Conservation (phyloP, 2,888 invertebrate genomes). For the Drosophila cognata region DNA sequence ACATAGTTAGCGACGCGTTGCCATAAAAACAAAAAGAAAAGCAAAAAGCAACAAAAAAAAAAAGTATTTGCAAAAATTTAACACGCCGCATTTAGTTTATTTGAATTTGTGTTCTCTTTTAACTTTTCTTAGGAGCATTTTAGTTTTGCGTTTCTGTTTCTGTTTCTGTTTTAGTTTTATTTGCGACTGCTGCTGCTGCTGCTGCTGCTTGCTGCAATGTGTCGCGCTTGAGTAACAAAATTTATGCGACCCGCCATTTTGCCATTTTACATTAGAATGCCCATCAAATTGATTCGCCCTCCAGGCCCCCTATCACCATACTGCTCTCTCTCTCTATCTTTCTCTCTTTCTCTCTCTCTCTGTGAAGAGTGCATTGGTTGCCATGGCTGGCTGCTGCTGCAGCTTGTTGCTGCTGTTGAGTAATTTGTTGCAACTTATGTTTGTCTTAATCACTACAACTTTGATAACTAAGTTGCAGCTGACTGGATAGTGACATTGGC, state of each 20-base stretch:
- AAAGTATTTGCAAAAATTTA: conserved; percentile 56
- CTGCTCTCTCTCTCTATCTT: not conserved
- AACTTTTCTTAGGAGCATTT: conserved; percentile 40
- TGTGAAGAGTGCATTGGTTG: conserved; percentile 22
- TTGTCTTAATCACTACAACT: not conserved
- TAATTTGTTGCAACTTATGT: conserved; percentile 11
- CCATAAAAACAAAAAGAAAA: conserved; percentile 40
- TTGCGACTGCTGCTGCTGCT: conserved; percentile 12
- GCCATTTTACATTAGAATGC: conserved; percentile 63
- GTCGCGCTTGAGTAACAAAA: conserved; percentile 71
- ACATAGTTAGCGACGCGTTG: conserved; percentile 60
- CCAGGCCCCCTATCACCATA: not conserved
- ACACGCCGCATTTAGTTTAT: conserved; percentile 70
- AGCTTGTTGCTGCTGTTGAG: conserved; percentile 7
- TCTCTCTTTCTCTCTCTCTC: conserved; percentile 14
- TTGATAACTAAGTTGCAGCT: not conserved
- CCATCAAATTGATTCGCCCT: conserved; percentile 31
- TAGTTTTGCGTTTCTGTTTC: conserved; percentile 10
- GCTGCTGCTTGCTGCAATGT: conserved; percentile 35
- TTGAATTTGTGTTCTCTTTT: conserved; percentile 55
- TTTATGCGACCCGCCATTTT: conserved; percentile 73
- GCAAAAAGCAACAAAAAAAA: not conserved
- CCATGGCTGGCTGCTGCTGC: conserved; percentile 25
- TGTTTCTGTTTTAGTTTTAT: conserved; percentile 25
- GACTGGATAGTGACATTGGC: not conserved